Evolutionary conservation across 2,113 vertebrate genomes (phyloP).

Genomic region (Balaenoptera acutorostrata): DNA sequence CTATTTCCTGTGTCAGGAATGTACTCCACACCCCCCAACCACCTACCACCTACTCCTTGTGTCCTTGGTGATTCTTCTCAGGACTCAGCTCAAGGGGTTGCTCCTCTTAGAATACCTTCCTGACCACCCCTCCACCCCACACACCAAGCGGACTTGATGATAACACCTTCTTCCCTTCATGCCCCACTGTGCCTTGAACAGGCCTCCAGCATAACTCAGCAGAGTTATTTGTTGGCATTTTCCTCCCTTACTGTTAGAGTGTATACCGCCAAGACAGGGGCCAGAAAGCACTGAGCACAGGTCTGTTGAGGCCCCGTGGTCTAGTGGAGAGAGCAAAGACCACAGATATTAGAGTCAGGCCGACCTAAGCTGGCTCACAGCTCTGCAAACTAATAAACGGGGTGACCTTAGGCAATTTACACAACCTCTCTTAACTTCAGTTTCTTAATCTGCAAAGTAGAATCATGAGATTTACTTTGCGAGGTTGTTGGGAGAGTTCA

Average conservation of each 20-base stretch:
- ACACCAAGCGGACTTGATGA: not conserved
- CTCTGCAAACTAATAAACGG: not conserved
- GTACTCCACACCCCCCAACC: not conserved
- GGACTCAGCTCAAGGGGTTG: not conserved
- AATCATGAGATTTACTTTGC: not conserved
- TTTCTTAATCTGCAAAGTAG: not conserved
- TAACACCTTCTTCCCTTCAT: not conserved
- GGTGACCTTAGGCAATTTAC: not conserved
- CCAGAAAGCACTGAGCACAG: not conserved
- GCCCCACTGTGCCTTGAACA: not conserved
- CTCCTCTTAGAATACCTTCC: not conserved
- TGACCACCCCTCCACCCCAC: not conserved
- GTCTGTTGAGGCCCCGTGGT: not conserved
- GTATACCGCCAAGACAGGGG: not conserved
- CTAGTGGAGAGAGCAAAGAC: not conserved
- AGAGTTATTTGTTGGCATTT: not conserved
- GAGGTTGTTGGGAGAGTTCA: not conserved
- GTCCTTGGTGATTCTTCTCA: not conserved
- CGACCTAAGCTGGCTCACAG: not conserved
- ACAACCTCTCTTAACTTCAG: not conserved
- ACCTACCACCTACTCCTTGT: not conserved
- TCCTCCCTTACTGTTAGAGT: not conserved
- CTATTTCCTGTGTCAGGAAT: constrained; percentile 11
- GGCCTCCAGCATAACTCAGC: not conserved
- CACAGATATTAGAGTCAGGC: not conserved